phyloP scores from a whole-genome alignment of 2,113 vertebrate species.

The Hemiscyllium ocellatum region DNA sequence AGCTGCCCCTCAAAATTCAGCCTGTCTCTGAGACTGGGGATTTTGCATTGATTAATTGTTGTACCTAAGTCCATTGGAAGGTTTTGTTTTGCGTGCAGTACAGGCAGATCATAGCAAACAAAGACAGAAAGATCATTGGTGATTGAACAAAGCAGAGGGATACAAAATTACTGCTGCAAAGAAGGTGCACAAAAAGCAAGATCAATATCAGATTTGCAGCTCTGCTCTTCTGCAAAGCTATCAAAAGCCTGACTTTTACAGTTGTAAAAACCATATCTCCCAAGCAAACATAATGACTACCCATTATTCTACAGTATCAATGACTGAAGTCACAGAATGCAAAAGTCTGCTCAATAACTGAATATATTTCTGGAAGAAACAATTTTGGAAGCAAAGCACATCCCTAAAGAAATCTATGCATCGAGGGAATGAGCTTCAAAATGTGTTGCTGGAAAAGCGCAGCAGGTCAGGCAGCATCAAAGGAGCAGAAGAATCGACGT shows the following conservation, averaged over 20 bases:
- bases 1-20: constrained; percentile 65
- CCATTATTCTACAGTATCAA: constrained; percentile 66
- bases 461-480: too few species aligned
- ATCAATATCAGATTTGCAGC: constrained; percentile 43
- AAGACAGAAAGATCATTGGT: too few species aligned
- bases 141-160: too few species aligned
- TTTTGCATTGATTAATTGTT: constrained; percentile 57
- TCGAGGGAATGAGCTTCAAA: too few species aligned
- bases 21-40: constrained; percentile 74
- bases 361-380: not conserved
- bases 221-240: constrained; percentile 78
- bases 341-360: not conserved
- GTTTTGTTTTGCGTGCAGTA: too few species aligned
- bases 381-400: not conserved
- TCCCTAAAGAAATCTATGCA: not conserved
- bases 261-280: constrained; percentile 53
- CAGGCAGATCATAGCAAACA: too few species aligned
- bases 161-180: too few species aligned
- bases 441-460: too few species aligned
- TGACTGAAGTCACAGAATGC: constrained; percentile 50
- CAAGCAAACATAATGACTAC: constrained; percentile 54
- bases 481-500: too few species aligned
- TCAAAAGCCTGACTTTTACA: constrained; percentile 81
- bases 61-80: too few species aligned
- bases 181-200: too few species aligned